Conservation (phyloP, 2,888 invertebrate genomes). For the Zygogramma bicolorata region DNA sequence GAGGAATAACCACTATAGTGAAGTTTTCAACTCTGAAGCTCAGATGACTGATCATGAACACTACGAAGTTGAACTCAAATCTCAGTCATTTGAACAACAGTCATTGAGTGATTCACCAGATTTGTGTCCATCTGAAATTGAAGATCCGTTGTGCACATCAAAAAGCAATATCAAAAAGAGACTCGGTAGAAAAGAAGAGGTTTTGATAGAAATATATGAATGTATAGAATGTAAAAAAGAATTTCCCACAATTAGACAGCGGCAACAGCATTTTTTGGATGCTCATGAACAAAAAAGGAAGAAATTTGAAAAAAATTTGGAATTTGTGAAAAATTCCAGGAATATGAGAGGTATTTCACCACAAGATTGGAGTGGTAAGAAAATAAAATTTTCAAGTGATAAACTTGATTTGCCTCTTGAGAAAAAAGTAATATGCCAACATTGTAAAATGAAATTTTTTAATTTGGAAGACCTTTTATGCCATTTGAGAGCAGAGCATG, state of each 20-base stretch:
- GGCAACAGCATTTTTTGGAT: background rate
- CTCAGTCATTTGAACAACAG: no score
- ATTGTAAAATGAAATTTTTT: background rate
- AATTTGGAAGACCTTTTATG: background rate
- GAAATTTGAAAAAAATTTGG: background rate
- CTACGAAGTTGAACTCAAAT: background rate
- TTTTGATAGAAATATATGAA: background rate
- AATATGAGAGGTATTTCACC: background rate
- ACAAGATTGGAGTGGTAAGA: background rate
- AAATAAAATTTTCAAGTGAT: background rate
- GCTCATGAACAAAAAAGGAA: background rate
- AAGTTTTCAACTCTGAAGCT: background rate
- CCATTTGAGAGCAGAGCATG: slow-evolving; percentile 6
- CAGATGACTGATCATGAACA: background rate
- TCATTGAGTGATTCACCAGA: background rate
- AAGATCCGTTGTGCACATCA: background rate
- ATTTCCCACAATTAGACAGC: background rate
- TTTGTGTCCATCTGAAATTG: background rate
- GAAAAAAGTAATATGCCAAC: background rate
- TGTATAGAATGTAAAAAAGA: background rate
- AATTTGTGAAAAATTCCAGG: background rate
- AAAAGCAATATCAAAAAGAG: background rate
- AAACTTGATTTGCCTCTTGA: background rate
- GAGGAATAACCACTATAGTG: background rate
- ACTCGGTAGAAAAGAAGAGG: background rate